A percentile compares a stretch with the other conserved stretches of the same genome.
These are phyloP conservation scores for Atrichornis clamosus DNA, from an alignment of 2,113 vertebrate species.

Conservation along the genomic window DNA sequence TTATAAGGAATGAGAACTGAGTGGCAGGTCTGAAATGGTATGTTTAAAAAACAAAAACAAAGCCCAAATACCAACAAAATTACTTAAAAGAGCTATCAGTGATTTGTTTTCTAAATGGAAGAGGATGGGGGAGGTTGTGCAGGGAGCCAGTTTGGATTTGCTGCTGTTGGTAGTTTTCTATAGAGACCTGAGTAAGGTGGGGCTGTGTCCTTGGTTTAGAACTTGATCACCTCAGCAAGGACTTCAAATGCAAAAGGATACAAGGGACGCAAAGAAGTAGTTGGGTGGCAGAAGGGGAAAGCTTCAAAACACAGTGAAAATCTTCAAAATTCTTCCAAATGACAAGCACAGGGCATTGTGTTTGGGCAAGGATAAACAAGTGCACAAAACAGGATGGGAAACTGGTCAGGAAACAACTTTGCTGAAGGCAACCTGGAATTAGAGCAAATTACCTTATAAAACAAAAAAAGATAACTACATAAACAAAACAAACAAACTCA, in stretches of 20 bases:
- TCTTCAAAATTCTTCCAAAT: background rate
- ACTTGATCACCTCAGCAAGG: rapidly evolving
- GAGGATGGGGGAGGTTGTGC: background rate
- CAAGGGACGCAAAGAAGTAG: background rate
- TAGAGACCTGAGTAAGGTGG: background rate
- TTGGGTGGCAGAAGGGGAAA: rapidly evolving
- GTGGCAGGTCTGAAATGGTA: rapidly evolving
- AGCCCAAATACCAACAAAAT: background rate
- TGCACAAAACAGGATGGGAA: background rate
- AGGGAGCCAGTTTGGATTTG: background rate
- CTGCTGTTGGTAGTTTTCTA: background rate
- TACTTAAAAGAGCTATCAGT: background rate
- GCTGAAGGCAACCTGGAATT: background rate
- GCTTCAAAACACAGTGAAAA: background rate
- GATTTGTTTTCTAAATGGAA: background rate
- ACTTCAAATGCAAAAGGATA: background rate
- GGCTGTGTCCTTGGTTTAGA: background rate
- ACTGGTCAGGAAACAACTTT: background rate
- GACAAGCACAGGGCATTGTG: rapidly evolving
- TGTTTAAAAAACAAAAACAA: background rate
- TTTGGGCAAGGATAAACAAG: background rate
- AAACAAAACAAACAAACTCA: background rate
- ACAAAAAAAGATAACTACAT: background rate
- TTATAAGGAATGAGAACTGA: background rate
- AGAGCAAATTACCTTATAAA: background rate